Percentiles rank a stretch among this genome's conserved stretches.
These are phyloP conservation scores for Eledone cirrhosa DNA, from an alignment of 2,888 invertebrate species.

Conservation along the genomic window DNA sequence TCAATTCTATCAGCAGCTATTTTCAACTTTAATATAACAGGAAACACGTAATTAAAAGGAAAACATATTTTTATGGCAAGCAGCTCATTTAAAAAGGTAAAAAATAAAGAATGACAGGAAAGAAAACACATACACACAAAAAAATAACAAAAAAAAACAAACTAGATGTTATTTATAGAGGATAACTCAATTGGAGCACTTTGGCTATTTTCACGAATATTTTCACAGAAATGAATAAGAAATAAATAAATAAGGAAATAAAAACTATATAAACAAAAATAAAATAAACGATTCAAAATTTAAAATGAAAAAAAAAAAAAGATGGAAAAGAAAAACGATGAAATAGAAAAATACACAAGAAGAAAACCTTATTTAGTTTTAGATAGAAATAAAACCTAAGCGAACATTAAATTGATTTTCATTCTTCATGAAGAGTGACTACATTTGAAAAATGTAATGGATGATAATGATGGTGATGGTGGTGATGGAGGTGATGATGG, in stretches of 20 bases:
- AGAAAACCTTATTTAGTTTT: too few species aligned
- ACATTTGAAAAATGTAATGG: background rate
- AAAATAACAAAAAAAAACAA: too few species aligned
- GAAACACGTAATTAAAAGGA: too few species aligned
- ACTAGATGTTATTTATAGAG: conserved; percentile 21
- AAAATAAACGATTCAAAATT: background rate
- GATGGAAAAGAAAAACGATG: conserved; percentile 21
- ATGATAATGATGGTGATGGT: too few species aligned
- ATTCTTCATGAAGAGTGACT: background rate
- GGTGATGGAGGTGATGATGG: too few species aligned
- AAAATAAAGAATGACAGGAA: conserved; percentile 1
- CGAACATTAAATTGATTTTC: background rate
- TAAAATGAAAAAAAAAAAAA: conserved; percentile 26
- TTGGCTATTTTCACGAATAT: conserved; percentile 31
- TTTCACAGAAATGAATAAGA: conserved; percentile 30
- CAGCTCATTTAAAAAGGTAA: background rate
- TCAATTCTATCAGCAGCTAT: too few species aligned
- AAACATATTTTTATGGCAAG: too few species aligned
- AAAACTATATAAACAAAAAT: conserved; percentile 28
- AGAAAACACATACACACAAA: too few species aligned
- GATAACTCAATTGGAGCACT: conserved; percentile 31
- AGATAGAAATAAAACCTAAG: background rate
- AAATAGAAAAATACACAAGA: conserved; percentile 29
- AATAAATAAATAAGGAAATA: conserved; percentile 30
- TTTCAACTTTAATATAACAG: too few species aligned